Evolutionary conservation across 2,113 vertebrate genomes (phyloP).

Genomic region (Paramisgurnus dabryanus): DNA sequence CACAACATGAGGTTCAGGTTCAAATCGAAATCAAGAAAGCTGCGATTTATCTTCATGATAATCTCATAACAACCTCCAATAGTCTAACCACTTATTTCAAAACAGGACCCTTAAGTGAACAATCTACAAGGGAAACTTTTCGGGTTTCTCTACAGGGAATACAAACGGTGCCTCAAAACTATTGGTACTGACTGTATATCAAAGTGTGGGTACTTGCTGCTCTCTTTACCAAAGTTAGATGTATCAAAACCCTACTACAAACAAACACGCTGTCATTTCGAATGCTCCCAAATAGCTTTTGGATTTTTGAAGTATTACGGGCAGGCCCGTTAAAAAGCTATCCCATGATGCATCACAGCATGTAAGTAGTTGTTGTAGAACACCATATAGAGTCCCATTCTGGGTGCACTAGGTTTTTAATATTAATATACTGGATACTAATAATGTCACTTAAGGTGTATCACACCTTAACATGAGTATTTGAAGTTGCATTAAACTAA

Average conservation of each 20-base stretch:
- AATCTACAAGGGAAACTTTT: background rate
- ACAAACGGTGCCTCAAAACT: constrained; percentile 25
- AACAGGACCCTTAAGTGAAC: constrained; percentile 18
- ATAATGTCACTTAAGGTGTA: background rate
- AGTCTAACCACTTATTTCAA: constrained; percentile 4
- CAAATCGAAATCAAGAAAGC: constrained; percentile 12
- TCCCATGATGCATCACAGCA: constrained; percentile 28
- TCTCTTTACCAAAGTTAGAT: constrained; percentile 42
- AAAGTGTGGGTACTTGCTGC: constrained; percentile 19
- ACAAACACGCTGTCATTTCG: constrained; percentile 2
- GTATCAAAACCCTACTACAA: background rate
- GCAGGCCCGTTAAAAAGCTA: constrained; percentile 35
- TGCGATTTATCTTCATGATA: constrained; percentile 10
- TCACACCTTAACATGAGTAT: background rate
- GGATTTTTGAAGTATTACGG: constrained; percentile 1
- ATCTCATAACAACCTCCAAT: background rate
- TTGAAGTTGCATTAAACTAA: constrained; percentile 8
- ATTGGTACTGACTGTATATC: background rate
- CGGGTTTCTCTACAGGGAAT: background rate
- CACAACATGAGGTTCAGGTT: constrained; percentile 12
- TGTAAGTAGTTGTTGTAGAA: background rate
- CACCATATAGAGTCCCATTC: background rate
- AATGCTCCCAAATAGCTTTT: constrained; percentile 7
- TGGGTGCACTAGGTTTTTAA: background rate
- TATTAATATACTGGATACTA: background rate